phyloP scores from a whole-genome alignment of 1,140 invertebrate species.

The Macrosteles quadrilineatus region DNA sequence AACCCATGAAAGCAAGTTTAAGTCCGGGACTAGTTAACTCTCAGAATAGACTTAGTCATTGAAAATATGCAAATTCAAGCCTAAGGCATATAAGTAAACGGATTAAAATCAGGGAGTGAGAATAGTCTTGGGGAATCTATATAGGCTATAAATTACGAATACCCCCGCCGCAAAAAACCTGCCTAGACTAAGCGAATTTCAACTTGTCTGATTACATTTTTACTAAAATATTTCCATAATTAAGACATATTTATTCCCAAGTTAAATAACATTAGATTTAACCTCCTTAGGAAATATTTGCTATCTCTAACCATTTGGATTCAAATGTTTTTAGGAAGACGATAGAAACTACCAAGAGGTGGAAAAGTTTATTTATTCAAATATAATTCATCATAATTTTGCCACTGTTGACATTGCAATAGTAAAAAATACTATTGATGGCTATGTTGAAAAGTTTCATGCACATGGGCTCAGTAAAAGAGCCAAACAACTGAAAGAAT shows the following conservation, averaged over 20 bases:
- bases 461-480: neutral
- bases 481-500: neutral
- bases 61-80: no score
- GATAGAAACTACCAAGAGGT: constrained; percentile 14
- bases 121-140: no score
- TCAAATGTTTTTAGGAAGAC: neutral
- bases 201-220: no score
- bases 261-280: neutral
- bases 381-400: constrained; percentile 15
- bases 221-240: no score
- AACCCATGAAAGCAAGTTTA: no score
- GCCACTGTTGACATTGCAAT: neutral
- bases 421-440: neutral
- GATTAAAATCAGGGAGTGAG: no score
- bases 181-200: no score
- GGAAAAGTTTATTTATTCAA: neutral
- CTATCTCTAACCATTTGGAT: neutral
- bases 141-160: neutral
- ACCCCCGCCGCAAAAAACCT: no score
- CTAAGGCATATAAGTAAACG: no score
- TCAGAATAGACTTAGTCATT: no score
- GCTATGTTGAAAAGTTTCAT: neutral
- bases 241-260: no score
- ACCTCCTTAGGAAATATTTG: neutral
- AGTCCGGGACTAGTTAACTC: no score